Evolutionary conservation across 23 tunicate genomes (phyloP).

Genomic region (Corella eumyota): DNA sequence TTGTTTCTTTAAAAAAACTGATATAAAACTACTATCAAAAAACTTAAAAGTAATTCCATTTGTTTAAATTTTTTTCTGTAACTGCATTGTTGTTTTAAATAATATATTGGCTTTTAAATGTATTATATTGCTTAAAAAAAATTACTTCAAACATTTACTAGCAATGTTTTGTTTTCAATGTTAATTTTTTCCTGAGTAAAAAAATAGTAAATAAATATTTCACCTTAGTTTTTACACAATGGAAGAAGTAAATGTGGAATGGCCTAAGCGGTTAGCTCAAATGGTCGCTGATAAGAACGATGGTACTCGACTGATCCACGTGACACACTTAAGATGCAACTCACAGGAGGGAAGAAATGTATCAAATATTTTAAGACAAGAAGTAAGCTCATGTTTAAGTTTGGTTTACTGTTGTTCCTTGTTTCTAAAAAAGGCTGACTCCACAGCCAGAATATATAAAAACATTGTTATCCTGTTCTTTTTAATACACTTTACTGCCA

Average conservation of each 20-base stretch:
- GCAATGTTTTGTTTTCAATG: too few species aligned
- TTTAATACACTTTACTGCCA: too few species aligned
- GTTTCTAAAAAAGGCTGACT: not conserved
- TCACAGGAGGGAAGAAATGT: conserved; percentile 34
- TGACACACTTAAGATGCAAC: conserved; percentile 60
- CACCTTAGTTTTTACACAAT: conserved; percentile 28
- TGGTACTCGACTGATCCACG: conserved; percentile 79
- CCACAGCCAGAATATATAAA: too few species aligned
- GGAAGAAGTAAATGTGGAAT: conserved; percentile 88
- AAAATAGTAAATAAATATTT: not conserved
- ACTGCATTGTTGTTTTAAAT: too few species aligned
- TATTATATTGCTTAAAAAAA: not conserved
- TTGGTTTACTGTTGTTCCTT: too few species aligned
- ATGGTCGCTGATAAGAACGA: conserved; percentile 93
- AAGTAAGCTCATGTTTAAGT: conserved; percentile 32
- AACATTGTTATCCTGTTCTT: too few species aligned
- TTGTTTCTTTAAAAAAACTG: too few species aligned
- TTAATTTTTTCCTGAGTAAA: too few species aligned
- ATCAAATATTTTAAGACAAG: conserved; percentile 34
- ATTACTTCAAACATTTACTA: not conserved
- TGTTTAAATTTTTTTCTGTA: too few species aligned
- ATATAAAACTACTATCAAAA: too few species aligned
- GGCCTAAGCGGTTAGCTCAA: conserved; percentile 82
- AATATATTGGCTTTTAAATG: too few species aligned
- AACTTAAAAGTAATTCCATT: too few species aligned